A percentile compares a stretch with the other conserved stretches of the same genome.
Conservation (phyloP, 1,140 invertebrate genomes). For the Hypsibius dujardini region DNA sequence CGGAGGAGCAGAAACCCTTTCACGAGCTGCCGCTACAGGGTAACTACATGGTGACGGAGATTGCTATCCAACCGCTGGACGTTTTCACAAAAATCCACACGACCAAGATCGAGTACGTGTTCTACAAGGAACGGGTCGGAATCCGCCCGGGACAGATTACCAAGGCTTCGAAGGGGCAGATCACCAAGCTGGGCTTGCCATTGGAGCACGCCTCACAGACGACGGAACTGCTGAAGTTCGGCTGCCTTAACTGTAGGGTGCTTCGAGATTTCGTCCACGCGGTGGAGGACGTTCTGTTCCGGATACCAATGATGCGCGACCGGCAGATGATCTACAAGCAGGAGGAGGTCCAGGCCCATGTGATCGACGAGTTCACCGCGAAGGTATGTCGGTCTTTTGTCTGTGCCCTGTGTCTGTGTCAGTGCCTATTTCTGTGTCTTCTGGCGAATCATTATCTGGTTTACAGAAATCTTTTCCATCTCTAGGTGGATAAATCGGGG, state of each 20-base stretch:
- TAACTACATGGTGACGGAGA: slow-evolving; percentile 36
- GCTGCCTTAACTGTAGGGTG: slow-evolving; percentile 67
- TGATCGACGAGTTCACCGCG: slow-evolving; percentile 86
- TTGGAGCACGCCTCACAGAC: slow-evolving; percentile 80
- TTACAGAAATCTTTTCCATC: too few relatives aligned
- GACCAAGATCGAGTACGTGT: slow-evolving; percentile 89
- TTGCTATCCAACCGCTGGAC: slow-evolving; percentile 86
- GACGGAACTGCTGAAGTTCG: slow-evolving; percentile 87
- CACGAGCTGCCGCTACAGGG: slow-evolving; percentile 38
- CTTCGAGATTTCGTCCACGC: slow-evolving; percentile 71
- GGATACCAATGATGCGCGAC: slow-evolving; percentile 60
- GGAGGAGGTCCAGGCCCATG: slow-evolving; percentile 89
- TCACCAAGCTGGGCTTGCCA: slow-evolving; percentile 80
- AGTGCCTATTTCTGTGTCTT: too few relatives aligned
- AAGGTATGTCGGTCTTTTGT: too few relatives aligned
- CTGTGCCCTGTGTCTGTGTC: too few relatives aligned
- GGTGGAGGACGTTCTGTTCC: slow-evolving; percentile 77
- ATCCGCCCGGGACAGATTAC: slow-evolving; percentile 86
- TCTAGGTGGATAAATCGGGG: slow-evolving; percentile 65
- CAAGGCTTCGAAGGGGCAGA: slow-evolving; percentile 56
- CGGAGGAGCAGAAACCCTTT: slow-evolving; percentile 70
- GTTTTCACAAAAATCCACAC: slow-evolving; percentile 98
- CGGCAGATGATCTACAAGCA: slow-evolving; percentile 83
- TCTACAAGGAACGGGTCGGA: slow-evolving; percentile 92
- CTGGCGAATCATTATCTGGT: too few relatives aligned